A percentile compares a stretch with the other conserved stretches of the same genome.
These are phyloP conservation scores for Lagenorhynchus albirostris DNA, from an alignment of 2,113 vertebrate genomes.

Conservation along the genomic window DNA sequence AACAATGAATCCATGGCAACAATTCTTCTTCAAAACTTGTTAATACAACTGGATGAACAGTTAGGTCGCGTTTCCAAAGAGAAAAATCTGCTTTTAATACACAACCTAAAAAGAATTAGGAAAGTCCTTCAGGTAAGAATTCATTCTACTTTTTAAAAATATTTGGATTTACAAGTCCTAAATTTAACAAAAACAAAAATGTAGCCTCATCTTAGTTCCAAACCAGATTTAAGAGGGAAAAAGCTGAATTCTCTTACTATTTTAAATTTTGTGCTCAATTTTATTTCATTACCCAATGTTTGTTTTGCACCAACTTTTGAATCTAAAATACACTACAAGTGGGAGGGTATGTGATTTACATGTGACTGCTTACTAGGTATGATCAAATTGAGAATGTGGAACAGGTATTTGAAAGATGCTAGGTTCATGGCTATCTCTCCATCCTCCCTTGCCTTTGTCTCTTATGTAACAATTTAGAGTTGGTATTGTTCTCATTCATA, in stretches of 20 bases:
- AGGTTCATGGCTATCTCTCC: background rate
- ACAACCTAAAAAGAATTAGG: constrained; percentile 96
- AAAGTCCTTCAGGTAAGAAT: constrained; percentile 93
- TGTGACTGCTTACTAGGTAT: background rate
- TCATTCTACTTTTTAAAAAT: background rate
- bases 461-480: background rate
- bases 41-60: constrained; percentile 93
- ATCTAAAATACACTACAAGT: background rate
- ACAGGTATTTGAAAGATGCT: background rate
- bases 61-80: constrained; percentile 88
- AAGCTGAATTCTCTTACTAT: background rate
- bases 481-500: background rate
- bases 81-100: constrained; percentile 94
- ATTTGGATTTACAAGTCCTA: background rate
- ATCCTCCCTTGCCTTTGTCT: background rate
- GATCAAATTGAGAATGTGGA: background rate
- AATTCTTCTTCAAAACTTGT: constrained; percentile 90
- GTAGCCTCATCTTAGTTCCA: background rate
- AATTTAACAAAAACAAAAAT: background rate
- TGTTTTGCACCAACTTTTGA: background rate
- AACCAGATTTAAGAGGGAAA: background rate
- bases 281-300: background rate
- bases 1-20: constrained; percentile 92
- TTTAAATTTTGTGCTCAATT: background rate
- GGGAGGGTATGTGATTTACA: background rate